Conservation (phyloP, 2,113 vertebrate species). For the Mormoops blainvillei region DNA sequence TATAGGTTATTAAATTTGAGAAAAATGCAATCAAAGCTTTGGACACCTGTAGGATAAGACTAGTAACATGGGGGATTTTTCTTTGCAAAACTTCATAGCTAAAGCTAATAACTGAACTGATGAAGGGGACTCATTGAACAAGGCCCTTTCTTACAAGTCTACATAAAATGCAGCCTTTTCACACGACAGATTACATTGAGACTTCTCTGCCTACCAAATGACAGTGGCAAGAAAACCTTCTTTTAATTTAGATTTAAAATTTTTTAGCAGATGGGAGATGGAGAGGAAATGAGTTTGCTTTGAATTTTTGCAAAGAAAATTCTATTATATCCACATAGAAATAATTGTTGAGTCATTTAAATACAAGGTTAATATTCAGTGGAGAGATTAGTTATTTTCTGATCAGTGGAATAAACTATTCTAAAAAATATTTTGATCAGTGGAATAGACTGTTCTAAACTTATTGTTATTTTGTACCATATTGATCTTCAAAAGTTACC, state of each 20-base stretch:
- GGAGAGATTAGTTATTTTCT: background rate
- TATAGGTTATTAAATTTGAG: background rate
- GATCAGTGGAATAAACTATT: background rate
- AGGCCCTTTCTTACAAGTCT: background rate
- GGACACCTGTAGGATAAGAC: background rate
- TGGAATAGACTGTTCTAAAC: background rate
- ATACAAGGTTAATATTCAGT: background rate
- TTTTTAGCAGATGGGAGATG: background rate
- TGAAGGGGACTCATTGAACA: background rate
- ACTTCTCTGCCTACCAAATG: slow-evolving; percentile 1
- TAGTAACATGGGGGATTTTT: background rate
- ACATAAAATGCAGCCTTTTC: background rate
- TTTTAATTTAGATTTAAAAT: background rate
- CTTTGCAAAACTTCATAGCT: background rate
- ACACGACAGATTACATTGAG: background rate
- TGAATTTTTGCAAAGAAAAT: background rate
- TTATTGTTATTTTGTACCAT: background rate
- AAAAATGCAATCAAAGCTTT: background rate
- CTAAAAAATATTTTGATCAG: background rate
- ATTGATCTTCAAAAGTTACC: background rate
- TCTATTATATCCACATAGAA: background rate
- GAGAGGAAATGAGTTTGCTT: background rate
- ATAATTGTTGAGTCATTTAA: background rate
- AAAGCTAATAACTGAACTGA: background rate
- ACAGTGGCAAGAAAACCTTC: background rate